A percentile compares a stretch with the other conserved stretches of the same genome.
Evolutionary conservation across 1,140 invertebrate species (phyloP).

Genomic region (Drosophila punjabiensis): DNA sequence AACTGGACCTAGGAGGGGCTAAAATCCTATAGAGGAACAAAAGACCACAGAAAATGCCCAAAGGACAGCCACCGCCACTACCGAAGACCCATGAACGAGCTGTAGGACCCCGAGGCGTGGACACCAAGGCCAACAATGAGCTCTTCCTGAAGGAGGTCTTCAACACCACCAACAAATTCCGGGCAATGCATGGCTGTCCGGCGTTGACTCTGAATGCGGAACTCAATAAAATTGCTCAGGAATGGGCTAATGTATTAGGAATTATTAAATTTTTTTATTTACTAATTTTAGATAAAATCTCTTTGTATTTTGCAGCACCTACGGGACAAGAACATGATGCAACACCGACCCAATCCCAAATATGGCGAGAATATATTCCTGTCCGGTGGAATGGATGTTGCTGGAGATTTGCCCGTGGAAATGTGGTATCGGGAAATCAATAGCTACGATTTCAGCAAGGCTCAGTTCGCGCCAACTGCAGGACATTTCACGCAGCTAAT

Average conservation of each 20-base stretch:
- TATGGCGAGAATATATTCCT: conserved; percentile 76
- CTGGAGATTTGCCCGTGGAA: conserved; percentile 87
- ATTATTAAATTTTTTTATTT: not conserved
- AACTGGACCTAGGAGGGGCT: conserved; percentile 29
- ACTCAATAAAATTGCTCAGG: conserved; percentile 59
- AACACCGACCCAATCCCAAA: conserved; percentile 66
- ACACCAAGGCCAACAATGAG: conserved; percentile 67
- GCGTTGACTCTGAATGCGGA: conserved; percentile 45
- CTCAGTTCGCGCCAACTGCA: conserved; percentile 72
- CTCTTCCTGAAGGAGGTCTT: conserved; percentile 61
- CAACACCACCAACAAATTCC: conserved; percentile 54
- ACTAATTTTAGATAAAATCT: not conserved
- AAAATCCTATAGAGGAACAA: not conserved
- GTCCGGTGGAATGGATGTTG: conserved; percentile 83
- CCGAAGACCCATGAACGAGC: conserved; percentile 57
- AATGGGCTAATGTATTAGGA: conserved; percentile 64
- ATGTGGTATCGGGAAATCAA: conserved; percentile 89
- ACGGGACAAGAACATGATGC: conserved; percentile 67
- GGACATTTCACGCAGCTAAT: conserved; percentile 91
- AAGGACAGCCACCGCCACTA: conserved; percentile 37
- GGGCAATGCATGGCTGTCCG: conserved; percentile 67
- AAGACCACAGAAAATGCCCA: conserved; percentile 30
- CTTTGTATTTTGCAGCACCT: conserved; percentile 35
- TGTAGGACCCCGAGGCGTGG: conserved; percentile 60
- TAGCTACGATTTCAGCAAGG: conserved; percentile 86